Base-by-base conservation (phyloP, 2,797 vertebrate genomes). In the Anisognathus igniventris region DNA sequence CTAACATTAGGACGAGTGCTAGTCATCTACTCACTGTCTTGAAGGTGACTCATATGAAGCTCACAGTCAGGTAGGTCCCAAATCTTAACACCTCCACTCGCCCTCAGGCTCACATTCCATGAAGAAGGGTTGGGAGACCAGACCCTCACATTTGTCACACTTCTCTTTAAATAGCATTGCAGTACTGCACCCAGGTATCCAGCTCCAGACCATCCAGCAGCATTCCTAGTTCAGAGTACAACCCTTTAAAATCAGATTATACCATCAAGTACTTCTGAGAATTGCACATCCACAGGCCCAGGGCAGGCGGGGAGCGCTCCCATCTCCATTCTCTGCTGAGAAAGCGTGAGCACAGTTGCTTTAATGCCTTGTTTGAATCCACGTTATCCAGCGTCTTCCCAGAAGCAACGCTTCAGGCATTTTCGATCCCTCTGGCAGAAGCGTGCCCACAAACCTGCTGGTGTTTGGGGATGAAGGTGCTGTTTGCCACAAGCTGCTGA, bases 361-460 rank as follows among this genome's bases (percentile, higher is more conserved):
- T 70, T 9, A 93, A 56, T 35, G 45, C 68, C 80, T 90, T 10
- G n/a, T 60, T 80, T 57, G 92, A 73, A 83, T 90, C 51, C 35
- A 7, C 1, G 1, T 72, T 65, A 87, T 9, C 24, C 92, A 73
- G 45, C 3, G 1, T 30, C 53, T 92, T 85, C 42, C 80, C 86
- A 92, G 91, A 95, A 90, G 82, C 78, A 91, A 61, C 7, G n/a
- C 65, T 78, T 61, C 78, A 88, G 56, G 89, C 92, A 24, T 73
- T 96, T 91, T 82, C 91, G 51, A 61, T 62, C 77, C 54, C 68
- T 87, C 68, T 23, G 17, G 66, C 39, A 92, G 75, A 74, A 95
- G 80, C 40, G 19, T 94, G 78, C 82, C 97, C 86, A 80, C 87
- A 80, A 73, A 82, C 71, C 27, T 57, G 94, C 95, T 92, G 88